Percentiles rank a stretch among this genome's conserved stretches.
phyloP scores from a whole-genome alignment of 2,888 invertebrate species.

The Lithophane ornitopus region DNA sequence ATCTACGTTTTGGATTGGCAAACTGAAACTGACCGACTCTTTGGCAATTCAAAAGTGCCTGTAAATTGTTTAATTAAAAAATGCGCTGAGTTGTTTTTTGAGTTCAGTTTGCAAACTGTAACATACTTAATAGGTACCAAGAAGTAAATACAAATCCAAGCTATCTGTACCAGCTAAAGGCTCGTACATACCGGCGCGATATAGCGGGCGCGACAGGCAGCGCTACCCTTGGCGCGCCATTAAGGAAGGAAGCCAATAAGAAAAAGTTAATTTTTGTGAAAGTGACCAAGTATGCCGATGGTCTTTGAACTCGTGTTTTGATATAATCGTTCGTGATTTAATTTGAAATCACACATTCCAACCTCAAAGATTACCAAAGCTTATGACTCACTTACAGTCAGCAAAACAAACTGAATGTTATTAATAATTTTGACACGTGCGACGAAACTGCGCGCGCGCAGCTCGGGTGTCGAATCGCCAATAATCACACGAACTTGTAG shows the following conservation, averaged over 20 bases:
- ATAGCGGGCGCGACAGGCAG: too few species aligned
- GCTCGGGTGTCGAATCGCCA: conserved; percentile 38
- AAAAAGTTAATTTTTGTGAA: not conserved
- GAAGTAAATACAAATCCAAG: not conserved
- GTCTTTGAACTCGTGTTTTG: not conserved
- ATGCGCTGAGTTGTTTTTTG: not conserved
- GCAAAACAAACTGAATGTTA: conserved; percentile 30
- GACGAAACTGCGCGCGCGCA: conserved; percentile 29
- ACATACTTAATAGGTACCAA: not conserved
- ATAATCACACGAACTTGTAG: conserved; percentile 37
- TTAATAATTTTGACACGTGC: conserved; percentile 55
- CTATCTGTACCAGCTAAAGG: not conserved
- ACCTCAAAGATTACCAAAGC: conserved; percentile 18
- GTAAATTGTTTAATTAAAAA: not conserved
- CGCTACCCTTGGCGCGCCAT: too few species aligned
- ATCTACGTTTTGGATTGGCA: too few species aligned
- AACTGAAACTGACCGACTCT: not conserved
- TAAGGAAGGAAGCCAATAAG: not conserved
- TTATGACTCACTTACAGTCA: conserved; percentile 34
- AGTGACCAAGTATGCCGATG: not conserved
- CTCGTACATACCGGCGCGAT: too few species aligned
- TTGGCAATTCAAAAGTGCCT: not conserved
- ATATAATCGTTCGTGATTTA: not conserved
- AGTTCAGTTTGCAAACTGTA: not conserved
- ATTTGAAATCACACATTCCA: conserved; percentile 12